phyloP scores from a whole-genome alignment of 2,888 invertebrate species.

The Branchipolynoe longqiensis region DNA sequence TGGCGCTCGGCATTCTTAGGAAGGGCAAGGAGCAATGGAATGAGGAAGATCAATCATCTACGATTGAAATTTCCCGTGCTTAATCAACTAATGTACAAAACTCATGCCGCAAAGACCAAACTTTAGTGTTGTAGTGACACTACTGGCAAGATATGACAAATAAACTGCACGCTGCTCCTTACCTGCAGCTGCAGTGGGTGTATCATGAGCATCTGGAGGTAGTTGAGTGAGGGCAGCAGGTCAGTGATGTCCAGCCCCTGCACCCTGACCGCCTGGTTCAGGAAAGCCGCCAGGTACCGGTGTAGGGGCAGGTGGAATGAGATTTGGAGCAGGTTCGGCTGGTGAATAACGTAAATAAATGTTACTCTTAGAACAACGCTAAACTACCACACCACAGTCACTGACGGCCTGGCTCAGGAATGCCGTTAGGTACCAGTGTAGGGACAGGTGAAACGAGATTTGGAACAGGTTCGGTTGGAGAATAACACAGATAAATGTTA shows the following conservation, averaged over 20 bases:
- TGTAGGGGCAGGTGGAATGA: constrained; percentile 98
- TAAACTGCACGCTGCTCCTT: constrained; percentile 70
- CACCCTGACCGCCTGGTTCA: constrained; percentile 87
- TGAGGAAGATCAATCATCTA: no score
- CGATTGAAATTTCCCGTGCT: no score
- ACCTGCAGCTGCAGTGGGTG: constrained; percentile 97
- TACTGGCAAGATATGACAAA: no score
- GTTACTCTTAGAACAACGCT: no score
- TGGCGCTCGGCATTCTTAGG: no score
- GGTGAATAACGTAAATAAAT: no score
- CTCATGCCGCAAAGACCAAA: no score
- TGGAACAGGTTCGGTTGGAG: constrained; percentile 83
- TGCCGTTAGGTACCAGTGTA: constrained; percentile 95
- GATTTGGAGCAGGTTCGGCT: constrained; percentile 85
- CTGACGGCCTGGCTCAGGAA: constrained; percentile 89
- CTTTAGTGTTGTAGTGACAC: no score
- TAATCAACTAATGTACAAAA: no score
- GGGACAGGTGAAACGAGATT: constrained; percentile 97
- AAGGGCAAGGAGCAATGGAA: no score
- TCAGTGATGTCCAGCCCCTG: constrained; percentile 88
- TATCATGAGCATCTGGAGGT: constrained; percentile 87
- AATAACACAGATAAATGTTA: no score
- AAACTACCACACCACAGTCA: no score
- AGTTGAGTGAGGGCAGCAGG: constrained; percentile 89
- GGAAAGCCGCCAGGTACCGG: constrained; percentile 93